Evolutionary conservation across 1,140 invertebrate genomes (phyloP).

Genomic region (Bactericera cockerelli): DNA sequence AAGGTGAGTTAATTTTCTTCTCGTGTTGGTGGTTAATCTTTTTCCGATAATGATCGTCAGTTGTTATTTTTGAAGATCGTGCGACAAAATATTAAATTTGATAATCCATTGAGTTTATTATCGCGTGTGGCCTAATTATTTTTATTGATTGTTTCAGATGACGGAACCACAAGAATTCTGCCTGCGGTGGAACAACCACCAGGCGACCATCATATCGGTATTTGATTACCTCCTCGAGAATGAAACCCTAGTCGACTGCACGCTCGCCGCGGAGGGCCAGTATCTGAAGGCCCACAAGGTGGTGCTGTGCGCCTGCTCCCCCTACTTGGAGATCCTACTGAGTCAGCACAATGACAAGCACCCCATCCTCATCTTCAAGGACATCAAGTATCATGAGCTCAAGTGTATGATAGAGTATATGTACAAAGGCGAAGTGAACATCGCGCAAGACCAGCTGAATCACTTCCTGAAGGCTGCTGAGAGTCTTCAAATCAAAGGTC

Average conservation of each 20-base stretch:
- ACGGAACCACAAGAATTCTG: constrained; percentile 22
- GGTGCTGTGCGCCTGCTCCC: constrained; percentile 81
- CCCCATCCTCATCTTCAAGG: constrained; percentile 78
- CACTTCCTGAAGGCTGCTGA: constrained; percentile 81
- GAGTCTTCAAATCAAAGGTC: constrained; percentile 77
- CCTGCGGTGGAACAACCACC: constrained; percentile 87
- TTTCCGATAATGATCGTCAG: no score
- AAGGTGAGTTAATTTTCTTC: no score
- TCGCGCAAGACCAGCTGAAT: constrained; percentile 76
- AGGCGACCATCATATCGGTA: constrained; percentile 72
- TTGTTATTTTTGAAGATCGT: no score
- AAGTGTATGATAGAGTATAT: constrained; percentile 88
- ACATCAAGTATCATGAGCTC: constrained; percentile 78
- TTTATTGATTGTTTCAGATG: constrained; percentile 12
- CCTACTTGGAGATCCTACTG: constrained; percentile 71
- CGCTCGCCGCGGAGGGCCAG: constrained; percentile 77
- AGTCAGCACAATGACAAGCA: constrained; percentile 77
- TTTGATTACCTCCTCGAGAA: constrained; percentile 78
- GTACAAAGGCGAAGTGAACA: constrained; percentile 90
- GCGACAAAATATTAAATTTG: no score
- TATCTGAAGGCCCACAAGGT: constrained; percentile 82
- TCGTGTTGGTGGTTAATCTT: no score
- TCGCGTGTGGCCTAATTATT: no score
- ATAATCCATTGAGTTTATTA: no score
- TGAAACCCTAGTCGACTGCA: constrained; percentile 84